Percentiles rank a stretch among this genome's conserved stretches.
Conservation (phyloP, 2,113 vertebrate species). For the Xenopus laevis region DNA sequence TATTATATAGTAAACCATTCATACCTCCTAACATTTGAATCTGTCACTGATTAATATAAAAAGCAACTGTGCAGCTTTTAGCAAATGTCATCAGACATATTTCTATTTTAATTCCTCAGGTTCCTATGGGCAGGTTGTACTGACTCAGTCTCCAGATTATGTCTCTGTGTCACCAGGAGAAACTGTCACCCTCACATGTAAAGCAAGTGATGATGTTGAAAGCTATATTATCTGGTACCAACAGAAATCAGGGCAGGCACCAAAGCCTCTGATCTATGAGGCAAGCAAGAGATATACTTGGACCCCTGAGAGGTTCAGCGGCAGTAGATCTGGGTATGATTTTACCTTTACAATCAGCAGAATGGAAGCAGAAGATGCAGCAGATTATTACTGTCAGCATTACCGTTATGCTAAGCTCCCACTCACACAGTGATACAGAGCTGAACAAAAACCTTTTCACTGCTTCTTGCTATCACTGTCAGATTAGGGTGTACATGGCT, state of each 20-base stretch:
- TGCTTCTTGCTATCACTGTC: too few species aligned
- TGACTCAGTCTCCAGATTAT: conserved; percentile 4
- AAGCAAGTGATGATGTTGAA: background rate
- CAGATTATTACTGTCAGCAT: conserved; percentile 18
- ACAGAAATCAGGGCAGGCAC: conserved; percentile 27
- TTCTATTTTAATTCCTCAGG: too few species aligned
- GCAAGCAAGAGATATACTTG: conserved; percentile 2
- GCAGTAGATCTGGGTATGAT: conserved; percentile 10
- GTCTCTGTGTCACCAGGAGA: conserved; percentile 1
- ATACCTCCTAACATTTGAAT: too few species aligned
- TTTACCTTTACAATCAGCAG: conserved; percentile 15
- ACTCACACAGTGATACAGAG: conserved; percentile 6
- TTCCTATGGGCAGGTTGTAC: background rate
- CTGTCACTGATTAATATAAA: too few species aligned
- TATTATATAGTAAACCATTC: too few species aligned
- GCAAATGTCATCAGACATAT: too few species aligned
- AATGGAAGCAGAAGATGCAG: conserved; percentile 22
- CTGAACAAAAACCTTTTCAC: background rate
- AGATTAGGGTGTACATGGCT: too few species aligned
- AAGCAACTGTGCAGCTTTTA: too few species aligned
- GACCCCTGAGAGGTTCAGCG: conserved; percentile 14
- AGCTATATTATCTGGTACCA: conserved; percentile 19
- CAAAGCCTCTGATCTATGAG: conserved; percentile 8
- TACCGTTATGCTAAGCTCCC: accelerated
- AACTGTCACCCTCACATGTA: conserved; percentile 6